Percentiles rank a stretch among this genome's conserved stretches.
These are phyloP conservation scores for Zootoca vivipara DNA, from an alignment of 2,113 vertebrate species.

Conservation along the genomic window DNA sequence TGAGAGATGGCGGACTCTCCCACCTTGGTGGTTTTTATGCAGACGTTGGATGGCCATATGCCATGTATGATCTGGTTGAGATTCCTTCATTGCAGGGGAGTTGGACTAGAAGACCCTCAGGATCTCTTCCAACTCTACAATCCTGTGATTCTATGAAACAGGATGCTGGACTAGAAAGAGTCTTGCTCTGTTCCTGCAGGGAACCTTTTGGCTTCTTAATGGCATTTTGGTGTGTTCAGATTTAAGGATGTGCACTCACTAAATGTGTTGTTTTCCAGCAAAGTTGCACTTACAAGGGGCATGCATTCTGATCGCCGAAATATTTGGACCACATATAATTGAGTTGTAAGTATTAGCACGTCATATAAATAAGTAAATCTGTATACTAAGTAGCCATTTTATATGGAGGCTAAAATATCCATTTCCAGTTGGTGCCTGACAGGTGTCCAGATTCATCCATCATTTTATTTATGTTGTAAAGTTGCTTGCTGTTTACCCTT, in stretches of 20 bases:
- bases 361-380: not conserved
- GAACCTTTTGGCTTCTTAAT: not conserved
- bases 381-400: not conserved
- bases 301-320: conserved; percentile 63
- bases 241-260: not conserved
- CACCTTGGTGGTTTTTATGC: too few species aligned
- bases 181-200: not conserved
- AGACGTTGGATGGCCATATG: too few species aligned
- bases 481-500: not conserved
- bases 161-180: not conserved
- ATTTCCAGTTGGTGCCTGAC: not conserved
- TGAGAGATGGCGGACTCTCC: too few species aligned
- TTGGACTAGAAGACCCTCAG: too few species aligned
- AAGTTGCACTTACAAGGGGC: conserved; percentile 65
- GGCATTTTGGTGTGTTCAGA: not conserved
- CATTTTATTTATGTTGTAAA: not conserved
- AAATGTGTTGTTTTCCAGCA: conserved; percentile 66
- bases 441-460: not conserved
- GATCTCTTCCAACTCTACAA: too few species aligned
- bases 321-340: conserved; percentile 71
- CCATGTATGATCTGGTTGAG: too few species aligned
- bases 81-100: too few species aligned
- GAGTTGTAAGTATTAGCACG: conserved; percentile 75
- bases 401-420: not conserved
- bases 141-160: not conserved